Percentiles rank a stretch among this genome's conserved stretches.
Conservation (phyloP, 2,797 vertebrate genomes). For the Peromyscus melanophrys region DNA sequence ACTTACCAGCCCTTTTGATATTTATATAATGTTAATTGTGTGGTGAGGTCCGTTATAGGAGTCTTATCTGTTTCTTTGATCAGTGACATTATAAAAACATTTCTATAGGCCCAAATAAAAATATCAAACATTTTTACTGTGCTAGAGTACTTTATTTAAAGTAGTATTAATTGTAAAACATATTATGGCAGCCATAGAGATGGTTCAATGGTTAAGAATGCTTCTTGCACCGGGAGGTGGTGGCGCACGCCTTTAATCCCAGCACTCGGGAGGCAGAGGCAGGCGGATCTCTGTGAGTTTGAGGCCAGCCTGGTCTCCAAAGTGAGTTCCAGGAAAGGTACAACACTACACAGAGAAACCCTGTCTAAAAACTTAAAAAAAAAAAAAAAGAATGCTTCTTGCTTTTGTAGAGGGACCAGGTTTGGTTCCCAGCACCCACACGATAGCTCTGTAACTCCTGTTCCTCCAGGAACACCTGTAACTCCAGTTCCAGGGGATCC, state of each 20-base stretch:
- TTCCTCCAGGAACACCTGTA: not conserved
- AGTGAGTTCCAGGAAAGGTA: too few species aligned
- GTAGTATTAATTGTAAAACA: slow-evolving; percentile 2
- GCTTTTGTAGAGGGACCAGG: not conserved
- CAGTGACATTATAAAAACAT: slow-evolving; percentile 38
- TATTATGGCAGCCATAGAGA: not conserved
- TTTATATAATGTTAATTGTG: not conserved
- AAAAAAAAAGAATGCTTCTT: not conserved
- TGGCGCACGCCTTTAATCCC: too few species aligned
- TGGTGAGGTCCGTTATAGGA: slow-evolving; percentile 2
- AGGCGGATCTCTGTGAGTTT: too few species aligned
- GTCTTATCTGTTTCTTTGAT: slow-evolving; percentile 7
- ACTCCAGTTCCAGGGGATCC: too few species aligned
- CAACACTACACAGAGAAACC: too few species aligned
- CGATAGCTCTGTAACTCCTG: not conserved
- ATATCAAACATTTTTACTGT: not conserved
- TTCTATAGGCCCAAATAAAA: slow-evolving; percentile 16
- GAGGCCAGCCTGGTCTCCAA: too few species aligned
- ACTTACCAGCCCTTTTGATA: not conserved
- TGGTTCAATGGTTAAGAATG: not conserved
- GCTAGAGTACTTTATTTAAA: slow-evolving; percentile 6
- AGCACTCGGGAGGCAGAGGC: too few species aligned
- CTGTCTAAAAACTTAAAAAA: too few species aligned
- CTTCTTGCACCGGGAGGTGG: too few species aligned
- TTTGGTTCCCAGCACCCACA: not conserved